A percentile compares a stretch with the other conserved stretches of the same genome.
phyloP scores from a whole-genome alignment of 2,888 invertebrate genomes.

The Xestia xanthographa region DNA sequence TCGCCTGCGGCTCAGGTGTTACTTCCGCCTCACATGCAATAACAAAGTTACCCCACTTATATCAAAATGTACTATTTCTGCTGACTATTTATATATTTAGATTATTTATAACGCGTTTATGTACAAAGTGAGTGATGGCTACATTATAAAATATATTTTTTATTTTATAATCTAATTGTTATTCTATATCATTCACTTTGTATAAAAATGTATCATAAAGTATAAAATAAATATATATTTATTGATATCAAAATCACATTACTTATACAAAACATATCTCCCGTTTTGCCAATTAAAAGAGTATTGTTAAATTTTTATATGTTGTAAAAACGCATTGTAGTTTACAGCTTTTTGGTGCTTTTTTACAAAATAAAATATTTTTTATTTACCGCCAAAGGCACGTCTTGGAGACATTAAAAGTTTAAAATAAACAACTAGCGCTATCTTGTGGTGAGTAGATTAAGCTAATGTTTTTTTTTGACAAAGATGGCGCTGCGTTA shows the following conservation, averaged over 20 bases:
- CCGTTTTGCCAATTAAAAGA: conserved; percentile 89
- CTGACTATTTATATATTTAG: conserved; percentile 29
- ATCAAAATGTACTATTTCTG: conserved; percentile 5
- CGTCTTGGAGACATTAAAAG: conserved; percentile 62
- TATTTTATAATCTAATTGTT: background rate
- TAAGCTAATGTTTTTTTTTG: conserved; percentile 18
- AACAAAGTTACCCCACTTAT: too few relatives aligned
- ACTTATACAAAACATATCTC: conserved; percentile 86
- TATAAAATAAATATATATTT: conserved; percentile 50
- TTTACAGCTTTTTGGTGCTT: conserved; percentile 70
- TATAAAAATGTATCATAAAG: conserved; percentile 35
- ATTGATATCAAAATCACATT: conserved; percentile 57
- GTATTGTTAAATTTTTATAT: conserved; percentile 75
- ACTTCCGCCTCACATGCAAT: too few relatives aligned
- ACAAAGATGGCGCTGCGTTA: conserved; percentile 45
- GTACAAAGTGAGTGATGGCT: conserved; percentile 48
- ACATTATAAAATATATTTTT: conserved; percentile 1
- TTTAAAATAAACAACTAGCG: conserved; percentile 30
- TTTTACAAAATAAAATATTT: conserved; percentile 50
- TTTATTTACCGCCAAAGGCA: conserved; percentile 57
- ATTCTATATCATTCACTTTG: conserved; percentile 49
- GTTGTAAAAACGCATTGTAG: conserved; percentile 71
- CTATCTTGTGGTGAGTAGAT: conserved; percentile 37
- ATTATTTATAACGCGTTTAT: conserved; percentile 34
- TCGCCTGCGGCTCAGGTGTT: too few relatives aligned